These are phyloP conservation scores for Escarpia spicata DNA, from an alignment of 2,888 invertebrate species.

Conservation along the genomic window DNA sequence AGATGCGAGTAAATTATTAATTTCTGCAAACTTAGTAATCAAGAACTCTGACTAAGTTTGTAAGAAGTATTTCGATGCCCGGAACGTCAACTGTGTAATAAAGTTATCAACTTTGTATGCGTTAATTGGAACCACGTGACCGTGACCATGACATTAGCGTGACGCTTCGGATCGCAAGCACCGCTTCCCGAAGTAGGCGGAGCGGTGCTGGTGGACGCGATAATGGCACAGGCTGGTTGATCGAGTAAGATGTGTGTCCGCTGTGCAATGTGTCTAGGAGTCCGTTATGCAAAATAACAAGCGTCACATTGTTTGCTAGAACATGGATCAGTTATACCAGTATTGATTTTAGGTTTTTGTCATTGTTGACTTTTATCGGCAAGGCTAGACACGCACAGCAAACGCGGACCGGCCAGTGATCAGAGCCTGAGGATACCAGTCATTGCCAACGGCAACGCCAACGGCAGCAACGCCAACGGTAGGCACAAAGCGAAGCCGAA, in stretches of 20 bases:
- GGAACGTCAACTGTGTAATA: not conserved
- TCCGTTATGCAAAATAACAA: not conserved
- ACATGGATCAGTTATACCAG: slow-evolving; percentile 16
- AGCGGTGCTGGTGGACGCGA: not conserved
- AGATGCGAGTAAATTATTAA: not conserved
- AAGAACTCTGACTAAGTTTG: slow-evolving; percentile 1
- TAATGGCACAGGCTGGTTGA: not conserved
- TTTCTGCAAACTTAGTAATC: not conserved
- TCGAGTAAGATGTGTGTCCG: not conserved
- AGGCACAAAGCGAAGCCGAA: not conserved
- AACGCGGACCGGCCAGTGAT: not conserved
- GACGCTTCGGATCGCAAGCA: slow-evolving; percentile 3
- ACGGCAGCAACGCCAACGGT: not conserved
- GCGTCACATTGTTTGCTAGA: not conserved
- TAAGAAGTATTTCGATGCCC: not conserved
- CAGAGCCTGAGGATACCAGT: not conserved
- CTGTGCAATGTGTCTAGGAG: not conserved
- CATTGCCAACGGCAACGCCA: not conserved
- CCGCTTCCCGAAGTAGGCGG: slow-evolving; percentile 16
- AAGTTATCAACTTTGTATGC: not conserved
- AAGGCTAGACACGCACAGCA: not conserved
- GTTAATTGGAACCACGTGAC: slow-evolving; percentile 16
- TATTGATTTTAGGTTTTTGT: not conserved
- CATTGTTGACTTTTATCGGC: not conserved
- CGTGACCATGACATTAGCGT: slow-evolving; percentile 2